These are phyloP conservation scores for Mesocricetus auratus DNA, from an alignment of 2,113 vertebrate genomes.

Conservation along the genomic window DNA sequence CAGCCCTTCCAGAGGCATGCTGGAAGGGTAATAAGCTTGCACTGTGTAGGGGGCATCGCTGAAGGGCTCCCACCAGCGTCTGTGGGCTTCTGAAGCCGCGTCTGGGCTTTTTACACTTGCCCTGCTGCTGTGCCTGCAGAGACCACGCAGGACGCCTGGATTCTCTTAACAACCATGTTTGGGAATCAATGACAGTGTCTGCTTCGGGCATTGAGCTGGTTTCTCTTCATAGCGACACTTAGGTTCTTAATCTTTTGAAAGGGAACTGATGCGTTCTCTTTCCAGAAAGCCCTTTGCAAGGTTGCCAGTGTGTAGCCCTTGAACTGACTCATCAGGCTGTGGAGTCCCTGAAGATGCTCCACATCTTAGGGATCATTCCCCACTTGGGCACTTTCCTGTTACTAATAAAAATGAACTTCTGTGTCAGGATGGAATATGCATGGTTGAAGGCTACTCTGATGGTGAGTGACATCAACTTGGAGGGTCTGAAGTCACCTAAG, in stretches of 20 bases:
- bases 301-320: neutral
- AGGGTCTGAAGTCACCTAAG: neutral
- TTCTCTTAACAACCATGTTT: neutral
- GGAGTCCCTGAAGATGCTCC: neutral
- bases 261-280: neutral
- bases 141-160: neutral
- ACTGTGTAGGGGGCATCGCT: fast-evolving
- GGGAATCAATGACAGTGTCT: fast-evolving
- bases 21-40: fast-evolving
- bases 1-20: neutral
- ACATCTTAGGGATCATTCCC: neutral
- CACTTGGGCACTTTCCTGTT: neutral
- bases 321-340: neutral
- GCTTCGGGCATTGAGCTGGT: neutral
- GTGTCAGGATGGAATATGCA: neutral
- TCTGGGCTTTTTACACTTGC: neutral
- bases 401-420: neutral
- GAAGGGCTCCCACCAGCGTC: neutral
- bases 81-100: fast-evolving
- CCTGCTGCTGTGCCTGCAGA: neutral
- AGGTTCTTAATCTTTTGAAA: neutral
- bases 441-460: neutral
- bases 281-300: neutral
- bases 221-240: neutral
- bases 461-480: neutral